These are phyloP conservation scores for Sardinella longiceps DNA, from an alignment of 2,797 vertebrate genomes.

Conservation along the genomic window DNA sequence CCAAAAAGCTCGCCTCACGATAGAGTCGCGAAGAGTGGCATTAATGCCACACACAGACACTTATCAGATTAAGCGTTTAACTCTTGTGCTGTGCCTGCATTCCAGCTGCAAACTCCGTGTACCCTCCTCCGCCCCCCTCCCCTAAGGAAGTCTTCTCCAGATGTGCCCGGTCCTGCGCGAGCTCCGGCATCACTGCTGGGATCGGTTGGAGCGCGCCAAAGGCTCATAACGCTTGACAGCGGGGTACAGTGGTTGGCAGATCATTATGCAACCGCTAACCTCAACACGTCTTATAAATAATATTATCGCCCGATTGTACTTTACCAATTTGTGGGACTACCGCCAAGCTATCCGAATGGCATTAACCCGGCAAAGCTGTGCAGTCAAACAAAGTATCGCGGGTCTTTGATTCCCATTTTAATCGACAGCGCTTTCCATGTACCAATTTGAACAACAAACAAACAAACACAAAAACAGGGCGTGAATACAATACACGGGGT, in stretches of 20 bases:
- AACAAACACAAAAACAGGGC: not conserved
- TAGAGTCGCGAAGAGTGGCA: not conserved
- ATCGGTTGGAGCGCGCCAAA: not conserved
- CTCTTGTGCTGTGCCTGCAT: not conserved
- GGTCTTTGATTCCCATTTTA: not conserved
- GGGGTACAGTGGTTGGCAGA: not conserved
- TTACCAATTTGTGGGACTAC: not conserved
- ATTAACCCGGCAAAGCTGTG: too few species aligned
- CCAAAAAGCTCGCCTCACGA: constrained; percentile 3
- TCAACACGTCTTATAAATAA: not conserved
- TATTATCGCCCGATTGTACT: not conserved
- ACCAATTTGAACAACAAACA: not conserved
- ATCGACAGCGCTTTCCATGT: too few species aligned
- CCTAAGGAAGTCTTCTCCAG: constrained; percentile 52
- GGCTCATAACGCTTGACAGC: not conserved
- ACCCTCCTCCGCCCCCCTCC: not conserved
- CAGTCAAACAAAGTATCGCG: not conserved
- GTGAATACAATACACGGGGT: not conserved
- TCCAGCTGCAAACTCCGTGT: constrained; percentile 22
- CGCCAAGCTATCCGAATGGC: too few species aligned
- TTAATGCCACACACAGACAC: not conserved
- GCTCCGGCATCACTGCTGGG: not conserved
- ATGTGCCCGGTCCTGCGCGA: constrained; percentile 56
- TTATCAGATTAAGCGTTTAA: not conserved
- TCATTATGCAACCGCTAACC: not conserved